phyloP scores from a whole-genome alignment of 2,113 vertebrate species.

The Pimephales promelas region DNA sequence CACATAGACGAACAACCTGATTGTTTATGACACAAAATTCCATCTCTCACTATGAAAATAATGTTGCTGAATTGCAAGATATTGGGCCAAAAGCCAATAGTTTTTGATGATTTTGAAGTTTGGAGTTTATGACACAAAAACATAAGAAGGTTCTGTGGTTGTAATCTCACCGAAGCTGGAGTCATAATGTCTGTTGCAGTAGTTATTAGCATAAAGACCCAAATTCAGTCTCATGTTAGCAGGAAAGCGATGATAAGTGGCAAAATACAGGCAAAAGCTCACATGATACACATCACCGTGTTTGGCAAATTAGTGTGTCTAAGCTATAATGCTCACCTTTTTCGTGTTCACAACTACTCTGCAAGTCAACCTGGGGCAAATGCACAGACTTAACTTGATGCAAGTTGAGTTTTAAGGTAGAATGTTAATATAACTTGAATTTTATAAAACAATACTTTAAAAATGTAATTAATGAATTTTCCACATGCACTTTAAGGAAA shows the following conservation, averaged over 20 bases:
- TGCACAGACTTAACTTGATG: not conserved
- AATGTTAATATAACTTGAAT: no score
- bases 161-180: not conserved
- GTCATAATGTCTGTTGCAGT: not conserved
- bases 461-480: no score
- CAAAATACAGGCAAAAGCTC: not conserved
- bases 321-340: not conserved
- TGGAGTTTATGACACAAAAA: not conserved
- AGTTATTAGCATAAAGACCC: not conserved
- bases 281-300: not conserved
- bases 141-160: not conserved
- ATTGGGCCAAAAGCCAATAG: not conserved
- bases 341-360: not conserved
- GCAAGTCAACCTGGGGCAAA: not conserved
- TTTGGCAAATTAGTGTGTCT: not conserved
- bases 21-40: slow-evolving; percentile 8
- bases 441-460: no score
- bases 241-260: not conserved
- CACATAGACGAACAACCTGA: not conserved
- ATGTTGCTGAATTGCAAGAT: not conserved
- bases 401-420: no score
- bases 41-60: not conserved
- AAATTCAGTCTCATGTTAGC: not conserved
- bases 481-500: not conserved
- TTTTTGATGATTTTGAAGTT: not conserved